Percentiles rank a stretch among this genome's conserved stretches.
Conservation (phyloP, 2,113 vertebrate genomes). For the Dicaeum eximium region DNA sequence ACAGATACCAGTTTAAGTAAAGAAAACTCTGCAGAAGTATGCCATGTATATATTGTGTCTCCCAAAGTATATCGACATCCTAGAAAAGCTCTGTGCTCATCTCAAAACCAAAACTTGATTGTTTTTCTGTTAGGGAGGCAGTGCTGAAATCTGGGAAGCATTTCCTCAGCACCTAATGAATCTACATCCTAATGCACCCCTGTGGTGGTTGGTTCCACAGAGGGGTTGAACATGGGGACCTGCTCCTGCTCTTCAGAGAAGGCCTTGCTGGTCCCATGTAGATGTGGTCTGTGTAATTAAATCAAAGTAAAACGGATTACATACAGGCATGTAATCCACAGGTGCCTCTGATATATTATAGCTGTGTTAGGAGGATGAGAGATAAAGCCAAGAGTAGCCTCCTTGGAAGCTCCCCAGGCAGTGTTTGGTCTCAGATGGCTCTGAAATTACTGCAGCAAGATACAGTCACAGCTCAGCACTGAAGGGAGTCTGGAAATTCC, state of each 20-base stretch:
- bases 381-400: background rate
- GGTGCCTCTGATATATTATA: background rate
- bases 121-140: background rate
- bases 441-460: background rate
- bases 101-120: background rate
- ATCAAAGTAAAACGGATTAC: background rate
- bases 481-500: background rate
- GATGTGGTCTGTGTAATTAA: background rate
- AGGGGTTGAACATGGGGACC: background rate
- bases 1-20: background rate
- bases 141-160: background rate
- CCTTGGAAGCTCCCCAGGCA: background rate
- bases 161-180: background rate
- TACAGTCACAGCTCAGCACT: background rate
- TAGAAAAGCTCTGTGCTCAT: background rate
- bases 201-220: background rate
- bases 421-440: background rate
- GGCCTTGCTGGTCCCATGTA: background rate
- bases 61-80: background rate
- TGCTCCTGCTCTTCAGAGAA: background rate
- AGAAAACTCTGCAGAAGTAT: background rate
- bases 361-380: background rate
- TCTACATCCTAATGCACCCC: background rate
- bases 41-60: accelerated
- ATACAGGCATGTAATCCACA: accelerated